Percentiles rank a stretch among this genome's conserved stretches.
Conservation (phyloP, 2,113 vertebrate species). For the Telmatochromis bifrenatus region DNA sequence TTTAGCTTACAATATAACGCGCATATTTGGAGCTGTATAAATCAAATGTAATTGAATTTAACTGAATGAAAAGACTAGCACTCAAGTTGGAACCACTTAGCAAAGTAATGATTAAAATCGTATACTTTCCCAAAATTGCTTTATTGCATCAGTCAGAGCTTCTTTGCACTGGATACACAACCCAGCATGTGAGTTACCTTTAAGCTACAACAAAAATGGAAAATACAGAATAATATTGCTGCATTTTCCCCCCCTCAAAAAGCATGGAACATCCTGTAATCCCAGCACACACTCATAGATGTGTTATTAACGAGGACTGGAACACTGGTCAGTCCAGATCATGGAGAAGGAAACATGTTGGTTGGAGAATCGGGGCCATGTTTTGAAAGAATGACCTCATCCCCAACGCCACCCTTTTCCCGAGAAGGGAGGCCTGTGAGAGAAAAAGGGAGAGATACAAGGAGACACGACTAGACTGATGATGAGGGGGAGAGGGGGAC, state of each 20-base stretch:
- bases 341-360: conserved; percentile 36
- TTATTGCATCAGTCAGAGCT: neutral
- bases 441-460: neutral
- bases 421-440: conserved; percentile 18
- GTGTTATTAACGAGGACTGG: neutral
- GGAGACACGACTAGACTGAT: neutral
- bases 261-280: neutral
- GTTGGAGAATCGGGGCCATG: conserved; percentile 23
- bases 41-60: neutral
- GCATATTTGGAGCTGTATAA: neutral
- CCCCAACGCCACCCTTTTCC: conserved; percentile 43
- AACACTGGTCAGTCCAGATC: neutral
- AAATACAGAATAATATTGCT: neutral
- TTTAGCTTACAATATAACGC: neutral
- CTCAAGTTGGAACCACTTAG: neutral
- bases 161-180: neutral
- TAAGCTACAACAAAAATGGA: neutral
- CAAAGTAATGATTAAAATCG: neutral
- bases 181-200: neutral
- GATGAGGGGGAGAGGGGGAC: neutral
- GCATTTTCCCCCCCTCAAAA: neutral
- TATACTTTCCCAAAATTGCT: neutral
- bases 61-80: neutral
- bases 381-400: conserved; percentile 67
- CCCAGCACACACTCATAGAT: neutral